Conservation (phyloP, 2,797 vertebrate genomes). For the Rhyacichthys aspro region DNA sequence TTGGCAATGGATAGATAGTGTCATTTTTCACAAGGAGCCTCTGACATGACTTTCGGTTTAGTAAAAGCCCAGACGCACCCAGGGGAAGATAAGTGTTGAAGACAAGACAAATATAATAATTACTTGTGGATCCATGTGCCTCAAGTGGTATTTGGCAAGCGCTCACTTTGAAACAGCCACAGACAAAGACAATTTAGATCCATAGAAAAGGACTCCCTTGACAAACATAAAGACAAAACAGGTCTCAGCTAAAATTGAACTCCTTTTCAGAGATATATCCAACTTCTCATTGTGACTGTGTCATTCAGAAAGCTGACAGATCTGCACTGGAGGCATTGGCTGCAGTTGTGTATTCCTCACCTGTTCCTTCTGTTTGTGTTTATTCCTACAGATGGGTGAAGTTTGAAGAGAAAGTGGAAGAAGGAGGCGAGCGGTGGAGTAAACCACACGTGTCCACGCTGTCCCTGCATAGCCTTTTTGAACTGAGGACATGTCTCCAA, state of each 20-base stretch:
- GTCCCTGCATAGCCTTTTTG: constrained; percentile 95
- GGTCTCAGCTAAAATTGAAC: not conserved
- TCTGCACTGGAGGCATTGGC: not conserved
- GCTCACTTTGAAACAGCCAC: not conserved
- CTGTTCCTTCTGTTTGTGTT: constrained; percentile 1
- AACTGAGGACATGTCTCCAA: constrained; percentile 94
- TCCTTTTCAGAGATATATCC: not conserved
- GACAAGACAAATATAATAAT: constrained; percentile 10
- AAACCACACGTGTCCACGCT: constrained; percentile 96
- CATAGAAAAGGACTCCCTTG: not conserved
- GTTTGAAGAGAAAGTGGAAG: constrained; percentile 98
- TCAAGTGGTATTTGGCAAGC: not conserved
- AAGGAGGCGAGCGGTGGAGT: constrained; percentile 96
- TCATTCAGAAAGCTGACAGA: not conserved
- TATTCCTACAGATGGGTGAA: constrained; percentile 90
- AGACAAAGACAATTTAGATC: not conserved
- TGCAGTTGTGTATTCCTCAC: not conserved
- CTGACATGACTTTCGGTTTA: not conserved
- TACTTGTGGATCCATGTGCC: constrained; percentile 7
- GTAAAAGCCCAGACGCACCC: constrained; percentile 2
- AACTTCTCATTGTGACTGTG: constrained; percentile 4
- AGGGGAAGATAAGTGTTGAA: not conserved
- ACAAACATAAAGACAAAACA: not conserved
- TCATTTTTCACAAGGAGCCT: not conserved
- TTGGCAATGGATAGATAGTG: not conserved